Conservation (phyloP, 2,888 invertebrate genomes). For the Caenorhabditis doughertyi region DNA sequence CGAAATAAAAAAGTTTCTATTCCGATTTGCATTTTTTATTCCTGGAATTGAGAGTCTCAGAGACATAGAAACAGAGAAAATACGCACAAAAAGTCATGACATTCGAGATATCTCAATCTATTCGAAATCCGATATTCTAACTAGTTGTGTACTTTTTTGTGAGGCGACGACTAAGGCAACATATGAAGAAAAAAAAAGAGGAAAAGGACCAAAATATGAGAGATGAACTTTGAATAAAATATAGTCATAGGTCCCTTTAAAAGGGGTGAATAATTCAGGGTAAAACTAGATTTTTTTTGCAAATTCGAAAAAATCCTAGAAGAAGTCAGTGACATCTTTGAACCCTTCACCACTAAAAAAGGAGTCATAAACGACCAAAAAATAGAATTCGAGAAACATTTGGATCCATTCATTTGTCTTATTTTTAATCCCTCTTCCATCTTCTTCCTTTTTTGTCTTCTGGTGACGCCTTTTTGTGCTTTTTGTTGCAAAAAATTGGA, state of each 20-base stretch:
- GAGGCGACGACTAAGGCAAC: constrained; percentile 1
- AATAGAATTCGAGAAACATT: constrained; percentile 35
- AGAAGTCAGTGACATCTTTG: constrained; percentile 6
- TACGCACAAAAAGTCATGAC: constrained; percentile 46
- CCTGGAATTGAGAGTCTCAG: neutral
- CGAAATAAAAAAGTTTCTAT: constrained; percentile 29
- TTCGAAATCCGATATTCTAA: constrained; percentile 55
- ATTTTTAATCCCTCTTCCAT: constrained; percentile 21
- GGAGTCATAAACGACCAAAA: neutral
- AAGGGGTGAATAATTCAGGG: neutral
- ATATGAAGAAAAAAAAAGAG: neutral
- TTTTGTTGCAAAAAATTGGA: neutral
- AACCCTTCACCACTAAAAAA: neutral
- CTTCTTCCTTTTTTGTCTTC: neutral
- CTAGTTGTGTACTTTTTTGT: constrained; percentile 63
- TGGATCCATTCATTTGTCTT: constrained; percentile 47
- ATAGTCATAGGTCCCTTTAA: neutral
- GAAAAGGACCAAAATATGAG: neutral
- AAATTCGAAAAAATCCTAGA: no score
- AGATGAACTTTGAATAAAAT: constrained; percentile 11
- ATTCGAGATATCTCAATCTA: constrained; percentile 44
- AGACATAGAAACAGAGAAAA: neutral
- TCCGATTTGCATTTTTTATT: constrained; percentile 35
- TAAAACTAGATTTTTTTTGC: no score
- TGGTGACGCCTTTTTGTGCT: neutral